Evolutionary conservation across 35 echinoderm and acorn worm genomes (phyloP).

Genomic region (Anneissia japonica): DNA sequence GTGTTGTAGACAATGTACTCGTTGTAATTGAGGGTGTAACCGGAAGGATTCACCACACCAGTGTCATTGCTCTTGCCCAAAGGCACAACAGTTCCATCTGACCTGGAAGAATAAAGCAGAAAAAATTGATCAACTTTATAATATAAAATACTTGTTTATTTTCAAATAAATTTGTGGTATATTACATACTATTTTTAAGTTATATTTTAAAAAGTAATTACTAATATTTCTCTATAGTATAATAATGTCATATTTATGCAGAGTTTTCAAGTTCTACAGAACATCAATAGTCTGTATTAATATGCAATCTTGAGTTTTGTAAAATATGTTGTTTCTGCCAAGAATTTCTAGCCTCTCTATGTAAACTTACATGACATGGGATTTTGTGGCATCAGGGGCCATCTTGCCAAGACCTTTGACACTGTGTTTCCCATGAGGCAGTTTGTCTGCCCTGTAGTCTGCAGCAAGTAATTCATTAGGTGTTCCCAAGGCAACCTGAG

Average conservation of each 20-base stretch:
- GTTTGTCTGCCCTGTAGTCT: constrained; percentile 74
- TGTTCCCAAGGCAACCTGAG: constrained; percentile 71
- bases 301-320: background rate
- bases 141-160: too few species aligned
- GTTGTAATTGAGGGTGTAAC: constrained; percentile 98
- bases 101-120: constrained; percentile 51
- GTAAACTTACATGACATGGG: constrained; percentile 74
- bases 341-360: background rate
- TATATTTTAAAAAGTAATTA: background rate
- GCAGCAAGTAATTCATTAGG: constrained; percentile 71
- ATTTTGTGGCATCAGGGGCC: constrained; percentile 55
- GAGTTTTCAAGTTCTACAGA: background rate
- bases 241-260: background rate
- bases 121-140: too few species aligned
- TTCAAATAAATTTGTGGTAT: background rate
- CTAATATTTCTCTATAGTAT: background rate
- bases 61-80: constrained; percentile 56
- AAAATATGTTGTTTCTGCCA: background rate
- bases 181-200: background rate
- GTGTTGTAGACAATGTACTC: constrained; percentile 91
- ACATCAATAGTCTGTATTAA: background rate
- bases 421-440: constrained; percentile 75
- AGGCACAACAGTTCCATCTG: constrained; percentile 81
- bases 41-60: constrained; percentile 61
- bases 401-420: constrained; percentile 79